phyloP scores from a whole-genome alignment of 1,140 invertebrate genomes.

The Arctopsyche grandis region DNA sequence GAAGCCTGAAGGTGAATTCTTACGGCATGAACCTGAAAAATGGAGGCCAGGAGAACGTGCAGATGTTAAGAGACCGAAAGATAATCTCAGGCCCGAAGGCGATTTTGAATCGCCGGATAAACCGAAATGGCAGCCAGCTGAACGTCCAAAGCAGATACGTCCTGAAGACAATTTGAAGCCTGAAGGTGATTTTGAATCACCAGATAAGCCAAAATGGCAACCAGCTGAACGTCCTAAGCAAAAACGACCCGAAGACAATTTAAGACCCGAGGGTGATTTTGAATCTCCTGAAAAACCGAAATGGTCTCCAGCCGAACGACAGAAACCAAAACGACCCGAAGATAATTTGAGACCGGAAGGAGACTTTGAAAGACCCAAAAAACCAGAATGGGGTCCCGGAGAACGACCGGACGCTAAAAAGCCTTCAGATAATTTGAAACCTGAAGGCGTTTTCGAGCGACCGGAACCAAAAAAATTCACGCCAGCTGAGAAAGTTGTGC shows the following conservation, averaged over 20 bases:
- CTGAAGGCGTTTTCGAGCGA: constrained; percentile 68
- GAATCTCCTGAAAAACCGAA: constrained; percentile 58
- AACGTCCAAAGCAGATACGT: constrained; percentile 66
- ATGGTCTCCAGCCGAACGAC: constrained; percentile 59
- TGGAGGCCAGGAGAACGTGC: constrained; percentile 62
- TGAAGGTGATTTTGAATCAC: constrained; percentile 65
- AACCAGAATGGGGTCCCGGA: constrained; percentile 57
- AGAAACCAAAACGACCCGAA: constrained; percentile 60
- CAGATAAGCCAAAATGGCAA: constrained; percentile 60
- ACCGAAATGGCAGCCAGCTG: constrained; percentile 66
- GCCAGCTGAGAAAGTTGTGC: constrained; percentile 56
- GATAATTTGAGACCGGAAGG: constrained; percentile 71
- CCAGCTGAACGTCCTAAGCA: constrained; percentile 65
- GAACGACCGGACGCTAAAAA: constrained; percentile 59
- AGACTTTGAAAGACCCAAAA: constrained; percentile 65
- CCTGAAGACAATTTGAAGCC: constrained; percentile 63
- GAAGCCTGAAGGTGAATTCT: constrained; percentile 69
- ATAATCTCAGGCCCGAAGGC: constrained; percentile 69
- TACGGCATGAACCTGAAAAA: constrained; percentile 61
- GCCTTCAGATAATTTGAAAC: constrained; percentile 68
- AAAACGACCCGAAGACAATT: constrained; percentile 69
- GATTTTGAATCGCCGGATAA: constrained; percentile 68
- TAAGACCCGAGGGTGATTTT: constrained; percentile 70
- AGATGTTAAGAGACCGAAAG: constrained; percentile 61
- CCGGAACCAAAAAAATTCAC: constrained; percentile 54